Evolutionary conservation across 2,113 vertebrate genomes (phyloP).

Genomic region (Phyllopteryx taeniolatus): DNA sequence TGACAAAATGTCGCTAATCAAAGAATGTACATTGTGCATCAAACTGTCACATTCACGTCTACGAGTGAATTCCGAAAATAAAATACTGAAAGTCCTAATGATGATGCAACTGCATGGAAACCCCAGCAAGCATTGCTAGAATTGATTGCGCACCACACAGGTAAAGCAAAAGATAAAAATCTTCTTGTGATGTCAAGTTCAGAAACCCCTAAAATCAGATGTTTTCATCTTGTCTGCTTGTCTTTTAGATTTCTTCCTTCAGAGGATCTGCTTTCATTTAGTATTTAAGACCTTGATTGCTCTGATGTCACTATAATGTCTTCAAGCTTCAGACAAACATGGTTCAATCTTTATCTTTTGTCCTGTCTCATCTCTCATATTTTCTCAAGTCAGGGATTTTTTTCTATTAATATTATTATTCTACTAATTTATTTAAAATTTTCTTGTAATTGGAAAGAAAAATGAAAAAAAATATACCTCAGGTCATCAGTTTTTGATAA

Average conservation of each 20-base stretch:
- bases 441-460: neutral
- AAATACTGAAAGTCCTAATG: neutral
- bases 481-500: neutral
- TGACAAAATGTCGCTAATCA: constrained; percentile 25
- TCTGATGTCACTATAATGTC: constrained; percentile 9
- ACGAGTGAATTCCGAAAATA: neutral
- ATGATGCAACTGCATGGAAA: neutral
- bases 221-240: constrained; percentile 12
- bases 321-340: constrained; percentile 8
- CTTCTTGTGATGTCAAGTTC: neutral
- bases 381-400: neutral
- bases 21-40: constrained; percentile 6
- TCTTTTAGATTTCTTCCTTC: constrained; percentile 21
- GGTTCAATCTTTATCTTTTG: neutral
- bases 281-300: constrained; percentile 1
- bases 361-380: neutral
- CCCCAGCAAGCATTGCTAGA: neutral
- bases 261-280: constrained; percentile 9
- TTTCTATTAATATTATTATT: neutral
- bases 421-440: neutral
- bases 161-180: constrained; percentile 21
- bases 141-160: constrained; percentile 3
- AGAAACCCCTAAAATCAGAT: neutral
- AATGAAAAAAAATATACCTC: neutral
- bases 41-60: neutral